phyloP scores from a whole-genome alignment of 2,797 vertebrate species.

The Gymnocypris eckloni region DNA sequence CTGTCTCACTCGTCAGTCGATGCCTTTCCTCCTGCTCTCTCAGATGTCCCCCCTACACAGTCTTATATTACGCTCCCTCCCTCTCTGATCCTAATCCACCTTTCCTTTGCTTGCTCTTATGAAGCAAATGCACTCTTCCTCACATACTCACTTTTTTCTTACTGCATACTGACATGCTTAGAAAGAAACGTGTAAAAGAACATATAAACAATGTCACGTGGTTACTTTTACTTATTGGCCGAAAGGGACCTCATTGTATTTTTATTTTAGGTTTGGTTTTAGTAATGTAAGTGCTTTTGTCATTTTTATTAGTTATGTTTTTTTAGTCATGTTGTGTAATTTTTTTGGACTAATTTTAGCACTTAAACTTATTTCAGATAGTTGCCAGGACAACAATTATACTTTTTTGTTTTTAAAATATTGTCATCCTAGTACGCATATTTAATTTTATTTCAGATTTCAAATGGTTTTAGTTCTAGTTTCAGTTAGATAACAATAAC shows the following conservation, averaged over 20 bases:
- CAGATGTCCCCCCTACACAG: constrained; percentile 34
- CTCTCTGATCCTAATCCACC: constrained; percentile 48
- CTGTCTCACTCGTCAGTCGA: constrained; percentile 19
- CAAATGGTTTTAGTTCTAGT: not conserved
- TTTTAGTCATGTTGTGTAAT: too few species aligned
- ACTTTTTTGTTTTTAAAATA: not conserved
- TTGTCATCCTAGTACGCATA: not conserved
- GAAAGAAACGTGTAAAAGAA: not conserved
- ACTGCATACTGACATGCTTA: not conserved
- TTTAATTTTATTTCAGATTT: not conserved
- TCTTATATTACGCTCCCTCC: constrained; percentile 55
- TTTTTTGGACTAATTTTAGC: not conserved
- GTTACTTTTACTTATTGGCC: not conserved
- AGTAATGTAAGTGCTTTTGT: not conserved
- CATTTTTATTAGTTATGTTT: not conserved
- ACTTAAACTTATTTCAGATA: not conserved
- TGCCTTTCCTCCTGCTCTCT: not conserved
- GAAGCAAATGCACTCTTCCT: not conserved
- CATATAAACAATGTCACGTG: not conserved
- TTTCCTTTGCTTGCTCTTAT: constrained; percentile 48
- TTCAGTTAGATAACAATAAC: not conserved
- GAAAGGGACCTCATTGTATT: not conserved
- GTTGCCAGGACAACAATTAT: not conserved
- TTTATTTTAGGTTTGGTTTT: not conserved
- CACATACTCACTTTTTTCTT: not conserved